phyloP scores from a whole-genome alignment of 2,113 vertebrate genomes.

The Melanocharis versteri region DNA sequence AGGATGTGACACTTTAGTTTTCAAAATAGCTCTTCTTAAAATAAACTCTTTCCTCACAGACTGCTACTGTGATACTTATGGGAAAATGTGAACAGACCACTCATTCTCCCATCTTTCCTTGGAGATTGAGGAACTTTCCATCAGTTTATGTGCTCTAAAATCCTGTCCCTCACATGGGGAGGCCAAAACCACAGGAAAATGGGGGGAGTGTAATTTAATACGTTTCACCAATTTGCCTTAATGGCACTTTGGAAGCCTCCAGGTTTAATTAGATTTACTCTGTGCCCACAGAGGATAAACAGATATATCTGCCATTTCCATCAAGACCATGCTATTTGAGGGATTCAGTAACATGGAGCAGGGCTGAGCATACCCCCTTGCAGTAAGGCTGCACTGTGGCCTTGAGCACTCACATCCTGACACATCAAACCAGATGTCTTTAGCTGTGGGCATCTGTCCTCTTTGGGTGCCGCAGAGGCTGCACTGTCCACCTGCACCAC shows the following conservation, averaged over 20 bases:
- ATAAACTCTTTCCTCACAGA: conserved; percentile 65
- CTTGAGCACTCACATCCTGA: neutral
- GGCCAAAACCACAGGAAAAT: conserved; percentile 37
- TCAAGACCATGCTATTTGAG: neutral
- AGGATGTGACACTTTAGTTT: conserved; percentile 65
- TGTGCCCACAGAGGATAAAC: conserved; percentile 36
- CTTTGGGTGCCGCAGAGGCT: neutral
- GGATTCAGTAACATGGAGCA: neutral
- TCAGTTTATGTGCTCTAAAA: conserved; percentile 11
- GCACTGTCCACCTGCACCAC: neutral
- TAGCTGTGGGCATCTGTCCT: neutral
- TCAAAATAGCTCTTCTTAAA: conserved; percentile 72
- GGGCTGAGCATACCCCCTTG: neutral
- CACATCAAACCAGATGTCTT: neutral
- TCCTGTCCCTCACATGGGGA: neutral
- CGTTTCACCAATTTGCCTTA: conserved; percentile 14
- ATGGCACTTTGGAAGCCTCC: conserved; percentile 10
- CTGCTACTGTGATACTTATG: conserved; percentile 36
- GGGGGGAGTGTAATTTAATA: conserved; percentile 4
- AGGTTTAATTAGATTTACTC: conserved; percentile 51
- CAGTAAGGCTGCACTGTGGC: neutral
- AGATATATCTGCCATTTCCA: conserved; percentile 8
- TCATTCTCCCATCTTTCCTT: conserved; percentile 10
- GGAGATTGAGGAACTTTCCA: conserved; percentile 34
- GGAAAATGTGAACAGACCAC: conserved; percentile 49